Evolutionary conservation across 2,888 invertebrate species (phyloP), one percentile per base, ranked within the genome.

Genomic region (Pammene aurita): DNA sequence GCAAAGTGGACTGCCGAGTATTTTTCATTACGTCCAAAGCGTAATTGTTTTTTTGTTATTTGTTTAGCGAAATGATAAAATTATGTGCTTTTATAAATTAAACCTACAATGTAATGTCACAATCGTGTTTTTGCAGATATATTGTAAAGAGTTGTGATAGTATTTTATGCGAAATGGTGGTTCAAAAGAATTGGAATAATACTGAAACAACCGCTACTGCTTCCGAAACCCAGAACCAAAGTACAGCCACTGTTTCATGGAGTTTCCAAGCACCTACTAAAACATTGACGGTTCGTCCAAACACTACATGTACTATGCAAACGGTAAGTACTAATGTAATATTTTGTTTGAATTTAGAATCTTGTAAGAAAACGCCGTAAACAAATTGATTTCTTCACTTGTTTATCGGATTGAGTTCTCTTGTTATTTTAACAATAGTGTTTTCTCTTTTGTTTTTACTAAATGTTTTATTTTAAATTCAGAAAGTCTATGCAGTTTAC

Each of bases 101-200:
- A 69, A 65, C 54, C 41, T 34, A 10, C 48, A 16, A 13, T 60
- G 13, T 48, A 60, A 48, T 55, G 34, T 34, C 0, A 18, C n/a
- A n/a, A 58, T 56, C 35, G 9, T 16, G 7, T 57, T 64, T n/a
- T 44, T 65, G 38, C 58, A 64, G 48, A 46, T 14, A 46, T 48
- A 60, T 69, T 42, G 13, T 46, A 16, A 48, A 26, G 65, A 48
- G 14, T 60, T 54, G 48, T 46, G 44, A 52, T 71, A 77, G 74
- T 72, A 69, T 73, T 71, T 66, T 71, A 66, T 78, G 77, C 86
- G 88, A 87, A 83, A 92, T 92, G 92, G 92, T 92, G 77, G 87
- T 92, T 76, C 91, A 92, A 83, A 91, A 88, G 81, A 87, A 81
- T 80, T 88, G 85, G 86, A 87, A 78, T 80, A 85, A 80, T 75